Conservation (phyloP, 2,113 vertebrate species). For the Ceyx melanurus region DNA sequence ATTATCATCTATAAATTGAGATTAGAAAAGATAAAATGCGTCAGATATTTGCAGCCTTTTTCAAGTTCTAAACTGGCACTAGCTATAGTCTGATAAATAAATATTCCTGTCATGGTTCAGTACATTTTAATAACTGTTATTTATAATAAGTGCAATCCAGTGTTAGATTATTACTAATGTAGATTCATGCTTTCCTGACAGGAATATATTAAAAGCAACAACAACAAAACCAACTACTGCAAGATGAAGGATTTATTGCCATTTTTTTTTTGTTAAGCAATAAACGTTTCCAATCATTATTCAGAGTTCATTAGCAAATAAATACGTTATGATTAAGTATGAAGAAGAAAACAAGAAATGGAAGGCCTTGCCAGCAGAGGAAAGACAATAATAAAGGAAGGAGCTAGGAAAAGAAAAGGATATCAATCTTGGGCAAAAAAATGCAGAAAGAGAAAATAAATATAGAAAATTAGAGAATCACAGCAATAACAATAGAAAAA, state of each 20-base stretch:
- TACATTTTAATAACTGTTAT: slow-evolving; percentile 69
- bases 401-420: not conserved
- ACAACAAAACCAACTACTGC: not conserved
- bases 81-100: slow-evolving; percentile 34
- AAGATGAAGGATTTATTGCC: not conserved
- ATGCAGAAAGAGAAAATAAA: not conserved
- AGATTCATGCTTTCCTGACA: slow-evolving; percentile 31
- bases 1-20: not conserved
- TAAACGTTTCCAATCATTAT: not conserved
- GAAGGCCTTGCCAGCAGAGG: not conserved
- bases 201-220: slow-evolving; percentile 36
- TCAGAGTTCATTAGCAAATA: not conserved
- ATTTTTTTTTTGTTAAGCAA: not conserved
- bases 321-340: not conserved
- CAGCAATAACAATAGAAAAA: not conserved
- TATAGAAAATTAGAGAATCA: not conserved
- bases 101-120: slow-evolving; percentile 47
- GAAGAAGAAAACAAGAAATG: not conserved
- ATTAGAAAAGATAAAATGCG: not conserved
- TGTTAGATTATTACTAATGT: slow-evolving; percentile 47
- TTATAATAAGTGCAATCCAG: slow-evolving; percentile 29
- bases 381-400: not conserved
- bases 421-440: not conserved
- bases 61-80: slow-evolving; percentile 6
- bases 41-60: slow-evolving; percentile 1